These are phyloP conservation scores for Drosophila quinaria DNA, from an alignment of 2,888 invertebrate species.

Conservation along the genomic window DNA sequence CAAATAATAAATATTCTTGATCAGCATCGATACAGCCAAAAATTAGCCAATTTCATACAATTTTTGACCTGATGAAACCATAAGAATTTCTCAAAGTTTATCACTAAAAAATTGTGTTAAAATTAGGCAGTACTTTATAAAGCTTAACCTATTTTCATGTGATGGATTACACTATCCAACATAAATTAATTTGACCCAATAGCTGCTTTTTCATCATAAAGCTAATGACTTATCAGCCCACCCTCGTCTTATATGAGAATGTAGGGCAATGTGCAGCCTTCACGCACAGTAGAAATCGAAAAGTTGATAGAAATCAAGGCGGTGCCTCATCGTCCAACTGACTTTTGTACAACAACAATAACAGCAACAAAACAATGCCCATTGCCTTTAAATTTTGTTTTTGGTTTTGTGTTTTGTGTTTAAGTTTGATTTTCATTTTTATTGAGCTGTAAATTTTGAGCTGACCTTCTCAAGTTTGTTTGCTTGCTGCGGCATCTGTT, in stretches of 20 bases:
- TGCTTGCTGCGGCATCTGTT: constrained; percentile 19
- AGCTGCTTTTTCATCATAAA: neutral
- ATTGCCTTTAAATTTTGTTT: constrained; percentile 43
- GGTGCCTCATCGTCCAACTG: constrained; percentile 34
- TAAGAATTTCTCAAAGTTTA: too few species aligned
- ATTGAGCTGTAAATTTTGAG: constrained; percentile 68
- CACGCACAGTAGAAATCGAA: constrained; percentile 40
- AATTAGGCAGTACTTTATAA: too few species aligned
- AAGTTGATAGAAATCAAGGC: constrained; percentile 18
- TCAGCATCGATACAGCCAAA: too few species aligned
- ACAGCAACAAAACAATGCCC: constrained; percentile 14
- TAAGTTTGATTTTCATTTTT: constrained; percentile 34
- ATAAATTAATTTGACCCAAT: too few species aligned
- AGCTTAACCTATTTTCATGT: too few species aligned
- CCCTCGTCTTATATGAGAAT: neutral
- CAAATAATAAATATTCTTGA: too few species aligned
- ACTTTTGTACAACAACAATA: constrained; percentile 33
- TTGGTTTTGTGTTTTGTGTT: constrained; percentile 11
- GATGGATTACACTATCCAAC: too few species aligned
- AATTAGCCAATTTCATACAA: too few species aligned
- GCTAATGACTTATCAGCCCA: neutral
- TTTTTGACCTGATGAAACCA: too few species aligned
- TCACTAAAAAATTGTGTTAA: too few species aligned
- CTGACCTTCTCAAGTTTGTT: constrained; percentile 76
- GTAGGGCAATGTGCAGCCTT: constrained; percentile 53